Evolutionary conservation across 2,888 invertebrate genomes (phyloP), one percentile per base, ranked within the genome.

Genomic region (Aporophyla nigra): DNA sequence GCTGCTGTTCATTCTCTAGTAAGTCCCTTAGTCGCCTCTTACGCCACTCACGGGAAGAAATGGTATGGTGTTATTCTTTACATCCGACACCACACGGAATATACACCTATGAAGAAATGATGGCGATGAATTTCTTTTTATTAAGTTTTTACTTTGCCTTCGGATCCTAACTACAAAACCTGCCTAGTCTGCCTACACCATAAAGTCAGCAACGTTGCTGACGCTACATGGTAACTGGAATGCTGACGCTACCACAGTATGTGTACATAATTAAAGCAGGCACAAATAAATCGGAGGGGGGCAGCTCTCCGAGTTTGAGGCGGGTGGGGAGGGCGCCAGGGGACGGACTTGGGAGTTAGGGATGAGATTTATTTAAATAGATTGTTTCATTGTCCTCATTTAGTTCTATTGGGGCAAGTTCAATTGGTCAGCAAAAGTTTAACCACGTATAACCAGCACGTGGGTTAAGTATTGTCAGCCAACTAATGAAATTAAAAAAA

Each of bases 251-350:
- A 80, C 76, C 62, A 79, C 80, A 76, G 77, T 82, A 51, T 86
- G 86, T 87, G 86, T 89, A 90, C 87, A 90, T 90, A 90, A 90
- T 90, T 90, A 90, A 90, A 87, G 78, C 74, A 62, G 77, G 88
- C 80, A 82, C 89, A 86, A 90, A 90, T 90, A 90, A 90, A 89
- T 90, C 88, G 90, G 86, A 62, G 80, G 66, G 70, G 66, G 72
- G 77, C 70, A 62, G 74, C 67, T 40, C 33, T 73, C 76, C 75
- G 80, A 86, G 81, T 84, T 81, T 81, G 80, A 43, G 59, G 49
- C 21, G 77, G 77, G 82, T 67, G 80, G 81, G 80, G 73, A 49
- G 80, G 59, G 70, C 80, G 63, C 12, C 70, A 49, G 83, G 90
- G 87, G 5, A 66, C 85, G 91, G 61, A 90, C 63, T 90, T 33